Evolutionary conservation across 2,113 vertebrate genomes (phyloP), one percentile per base, ranked within the genome.

Genomic region (Zosterops lateralis): DNA sequence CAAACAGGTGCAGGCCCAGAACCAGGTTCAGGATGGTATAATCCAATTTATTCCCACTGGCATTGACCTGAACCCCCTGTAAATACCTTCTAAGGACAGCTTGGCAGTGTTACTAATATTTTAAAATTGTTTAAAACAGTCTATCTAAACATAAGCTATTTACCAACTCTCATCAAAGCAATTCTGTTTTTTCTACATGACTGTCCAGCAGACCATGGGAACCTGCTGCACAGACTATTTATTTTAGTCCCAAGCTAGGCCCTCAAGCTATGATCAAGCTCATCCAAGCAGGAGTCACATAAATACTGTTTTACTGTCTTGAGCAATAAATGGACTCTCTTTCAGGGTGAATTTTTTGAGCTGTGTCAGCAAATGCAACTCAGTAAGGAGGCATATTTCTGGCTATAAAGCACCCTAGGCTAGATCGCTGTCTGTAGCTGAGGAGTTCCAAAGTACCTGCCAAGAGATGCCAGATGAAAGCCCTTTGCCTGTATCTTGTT

Each of bases 61-160:
- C 12, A 78, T 84, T 96, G 86, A 92, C 79, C 76, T 93, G 82
- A 94, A 66, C 31, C 24, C 72, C 25, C 76, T 84, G 19, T 58
- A 81, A 92, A 40, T 75, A 88, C 62, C 40, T 93, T 93, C 71
- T 90, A 70, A 96, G 90, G 91, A 93, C 86, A 96, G 51, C 71
- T 93, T 93, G 85, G 79, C 68, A 89, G 42, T 64, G 76, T 83
- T 84, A 90, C 61, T 83, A 95, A 86, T 87, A 94, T 75, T 76
- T 93, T 92, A 73, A 90, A 96, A 96, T 95, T 92, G 80, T 75
- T 96, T 92, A 96, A 97, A 97, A 42, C 62, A 89, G 65, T 56
- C 88, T 96, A 84, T 95, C 93, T 96, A 96, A 97, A 95, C 89
- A 91, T 70, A 96, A 6, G 29, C 71, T 95, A 87, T 96, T 97